Evolutionary conservation across 2,888 invertebrate species (phyloP), one percentile per base, ranked within the genome.

Genomic region (Clistopyga incitator): DNA sequence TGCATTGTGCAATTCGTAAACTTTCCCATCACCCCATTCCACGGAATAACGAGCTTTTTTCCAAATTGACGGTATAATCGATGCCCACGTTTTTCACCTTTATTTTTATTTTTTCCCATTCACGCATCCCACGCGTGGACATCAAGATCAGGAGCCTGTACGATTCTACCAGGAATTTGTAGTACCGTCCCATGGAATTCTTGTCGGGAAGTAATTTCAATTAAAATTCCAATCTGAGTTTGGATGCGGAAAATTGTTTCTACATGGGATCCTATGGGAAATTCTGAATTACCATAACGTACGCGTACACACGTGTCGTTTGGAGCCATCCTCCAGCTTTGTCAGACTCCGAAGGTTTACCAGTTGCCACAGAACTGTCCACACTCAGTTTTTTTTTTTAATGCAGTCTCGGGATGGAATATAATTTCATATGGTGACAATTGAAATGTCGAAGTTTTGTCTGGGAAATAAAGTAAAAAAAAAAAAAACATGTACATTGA

Each of bases 201-300:
- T 59, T 59, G 59, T 13, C 29, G n/a, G 6, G 15, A 15, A 29
- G 15, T 59, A 13, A 59, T 59, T 59, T 29, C 59, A 59, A 29
- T 59, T 29, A 29, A 29, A 59, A 29, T 59, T 59, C 59, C 29
- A 29, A 59, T 59, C 29, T 29, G 29, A 59, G 29, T 59, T 59
- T 29, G 4, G 59, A 59, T 2, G 25, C 15, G 29, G 13, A 29
- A 59, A 29, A 59, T 29, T 29, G 29, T 59, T 59, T 59, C 29
- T 15, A 29, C 29, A 6, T 29, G 59, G 59, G 11, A 15, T 59
- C 59, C 29, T 29, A 29, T 59, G 59, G 29, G 59, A 59, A 59
- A 59, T 29, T 59, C n/a, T 29, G 29, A 29, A 59, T 59, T 59
- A 59, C 59, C 29, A 59, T 59, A 29, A 15, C 3, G 13, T 6